Evolutionary conservation across 2,113 vertebrate genomes (phyloP).

Genomic region (Fulmarus glacialis): DNA sequence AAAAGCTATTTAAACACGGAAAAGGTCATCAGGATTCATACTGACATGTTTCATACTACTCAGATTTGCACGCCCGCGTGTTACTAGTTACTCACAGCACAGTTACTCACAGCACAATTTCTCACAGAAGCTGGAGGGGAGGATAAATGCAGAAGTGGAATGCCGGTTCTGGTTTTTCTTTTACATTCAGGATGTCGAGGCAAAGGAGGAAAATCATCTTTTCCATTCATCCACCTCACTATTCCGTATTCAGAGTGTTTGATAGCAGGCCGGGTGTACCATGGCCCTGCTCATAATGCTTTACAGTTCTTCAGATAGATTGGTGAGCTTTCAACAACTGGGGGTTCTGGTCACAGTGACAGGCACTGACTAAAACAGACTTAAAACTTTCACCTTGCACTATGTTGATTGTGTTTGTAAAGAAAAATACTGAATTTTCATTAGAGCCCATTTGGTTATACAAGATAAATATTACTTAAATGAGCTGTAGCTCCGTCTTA

Average conservation of each 20-base stretch:
- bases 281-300: conserved; percentile 75
- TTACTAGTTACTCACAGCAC: not conserved
- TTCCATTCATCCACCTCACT: conserved; percentile 89
- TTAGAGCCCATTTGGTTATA: not conserved
- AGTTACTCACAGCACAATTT: not conserved
- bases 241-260: conserved; percentile 85
- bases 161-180: not conserved
- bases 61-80: not conserved
- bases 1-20: not conserved
- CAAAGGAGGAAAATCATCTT: conserved; percentile 86
- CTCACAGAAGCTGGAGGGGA: not conserved
- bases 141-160: not conserved
- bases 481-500: not conserved
- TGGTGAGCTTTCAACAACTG: conserved; percentile 41
- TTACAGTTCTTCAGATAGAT: conserved; percentile 81
- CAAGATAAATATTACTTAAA: not conserved
- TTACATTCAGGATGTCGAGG: conserved; percentile 77
- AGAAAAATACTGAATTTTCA: not conserved
- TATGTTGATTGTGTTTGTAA: not conserved
- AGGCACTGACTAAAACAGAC: not conserved
- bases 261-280: conserved; percentile 84
- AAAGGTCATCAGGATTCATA: not conserved
- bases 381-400: not conserved
- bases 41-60: not conserved
- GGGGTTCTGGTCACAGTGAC: not conserved